Conservation (phyloP, 2,888 invertebrate genomes). For the Subacronicta megacephala region DNA sequence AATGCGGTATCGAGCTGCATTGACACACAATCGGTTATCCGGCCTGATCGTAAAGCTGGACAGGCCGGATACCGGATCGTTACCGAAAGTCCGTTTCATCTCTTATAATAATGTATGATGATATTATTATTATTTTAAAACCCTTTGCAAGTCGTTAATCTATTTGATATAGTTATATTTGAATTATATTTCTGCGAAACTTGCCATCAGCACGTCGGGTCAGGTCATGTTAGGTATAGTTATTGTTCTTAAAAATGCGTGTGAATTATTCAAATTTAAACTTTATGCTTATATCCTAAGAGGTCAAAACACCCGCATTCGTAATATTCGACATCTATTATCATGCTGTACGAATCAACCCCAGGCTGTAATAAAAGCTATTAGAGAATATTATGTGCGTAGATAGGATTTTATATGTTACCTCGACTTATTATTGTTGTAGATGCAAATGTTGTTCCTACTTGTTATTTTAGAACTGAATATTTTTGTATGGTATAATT, state of each 20-base stretch:
- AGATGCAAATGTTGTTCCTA: constrained; percentile 25
- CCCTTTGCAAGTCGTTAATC: background rate
- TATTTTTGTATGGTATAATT: constrained; percentile 24
- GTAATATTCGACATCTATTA: too few species aligned
- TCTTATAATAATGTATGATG: too few species aligned
- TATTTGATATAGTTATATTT: background rate
- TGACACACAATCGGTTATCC: too few species aligned
- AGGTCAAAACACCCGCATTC: too few species aligned
- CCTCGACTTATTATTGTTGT: constrained; percentile 14
- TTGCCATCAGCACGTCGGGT: background rate
- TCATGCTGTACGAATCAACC: background rate
- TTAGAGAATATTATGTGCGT: constrained; percentile 35
- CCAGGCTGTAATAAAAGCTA: constrained; percentile 7
- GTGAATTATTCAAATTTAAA: too few species aligned
- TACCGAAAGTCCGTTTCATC: too few species aligned
- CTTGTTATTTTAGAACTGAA: constrained; percentile 14
- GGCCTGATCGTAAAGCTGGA: too few species aligned
- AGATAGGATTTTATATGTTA: constrained; percentile 24
- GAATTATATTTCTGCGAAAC: background rate
- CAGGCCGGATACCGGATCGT: too few species aligned
- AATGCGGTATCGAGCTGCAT: too few species aligned
- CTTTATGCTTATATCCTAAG: too few species aligned
- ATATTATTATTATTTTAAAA: background rate
- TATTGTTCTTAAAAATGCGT: too few species aligned
- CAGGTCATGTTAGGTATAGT: constrained; percentile 12